Conservation (phyloP, 2,888 invertebrate genomes). For the Leptopilina syphax region DNA sequence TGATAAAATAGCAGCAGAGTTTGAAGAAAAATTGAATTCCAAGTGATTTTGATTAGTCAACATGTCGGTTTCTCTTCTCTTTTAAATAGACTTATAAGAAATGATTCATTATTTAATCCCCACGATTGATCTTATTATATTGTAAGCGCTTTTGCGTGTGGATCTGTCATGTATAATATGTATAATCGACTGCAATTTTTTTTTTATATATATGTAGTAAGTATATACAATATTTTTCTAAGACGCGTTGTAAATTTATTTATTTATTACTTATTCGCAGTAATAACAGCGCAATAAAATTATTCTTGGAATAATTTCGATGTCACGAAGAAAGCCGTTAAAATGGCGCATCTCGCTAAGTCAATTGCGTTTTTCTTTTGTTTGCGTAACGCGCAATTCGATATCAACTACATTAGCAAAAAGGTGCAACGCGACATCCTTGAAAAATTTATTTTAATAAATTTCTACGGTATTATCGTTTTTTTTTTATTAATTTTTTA, state of each 20-base stretch:
- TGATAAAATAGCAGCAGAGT: neutral
- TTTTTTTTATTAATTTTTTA: slow-evolving; percentile 19
- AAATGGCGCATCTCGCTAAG: slow-evolving; percentile 48
- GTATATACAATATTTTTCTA: slow-evolving; percentile 41
- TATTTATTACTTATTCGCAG: slow-evolving; percentile 51
- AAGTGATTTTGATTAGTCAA: slow-evolving; percentile 18
- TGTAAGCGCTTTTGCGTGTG: slow-evolving; percentile 33
- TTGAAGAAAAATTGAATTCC: slow-evolving; percentile 16
- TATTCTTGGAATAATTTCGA: slow-evolving; percentile 63
- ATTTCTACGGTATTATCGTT: slow-evolving; percentile 25
- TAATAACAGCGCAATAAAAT: slow-evolving; percentile 47
- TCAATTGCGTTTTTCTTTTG: slow-evolving; percentile 42
- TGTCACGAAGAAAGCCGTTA: slow-evolving; percentile 70
- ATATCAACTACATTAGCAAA: slow-evolving; percentile 51
- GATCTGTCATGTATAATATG: slow-evolving; percentile 6
- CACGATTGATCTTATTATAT: slow-evolving; percentile 26
- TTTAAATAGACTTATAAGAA: slow-evolving; percentile 19
- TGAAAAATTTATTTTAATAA: slow-evolving; percentile 34
- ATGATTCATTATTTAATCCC: slow-evolving; percentile 9
- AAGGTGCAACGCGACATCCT: slow-evolving; percentile 54
- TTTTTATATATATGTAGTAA: neutral
- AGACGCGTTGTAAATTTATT: slow-evolving; percentile 53
- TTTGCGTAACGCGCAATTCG: slow-evolving; percentile 48
- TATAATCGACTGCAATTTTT: slow-evolving; percentile 23
- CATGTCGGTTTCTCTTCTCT: neutral